Evolutionary conservation across 1,140 invertebrate genomes (phyloP).

Genomic region (Papilio xuthus): DNA sequence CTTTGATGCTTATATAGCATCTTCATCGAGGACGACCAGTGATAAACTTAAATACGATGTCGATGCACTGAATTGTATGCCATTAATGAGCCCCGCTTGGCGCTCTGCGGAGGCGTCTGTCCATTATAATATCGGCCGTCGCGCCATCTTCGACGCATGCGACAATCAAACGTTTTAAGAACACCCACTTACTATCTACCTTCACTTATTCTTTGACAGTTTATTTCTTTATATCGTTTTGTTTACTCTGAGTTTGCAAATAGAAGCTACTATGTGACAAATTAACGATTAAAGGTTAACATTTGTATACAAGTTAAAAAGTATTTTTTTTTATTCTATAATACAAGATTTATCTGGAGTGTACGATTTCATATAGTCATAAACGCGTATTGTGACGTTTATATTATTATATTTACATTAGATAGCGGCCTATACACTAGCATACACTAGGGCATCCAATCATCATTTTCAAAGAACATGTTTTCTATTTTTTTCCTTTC

Average conservation of each 20-base stretch:
- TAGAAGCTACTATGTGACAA: neutral
- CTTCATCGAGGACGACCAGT: slow-evolving; percentile 66
- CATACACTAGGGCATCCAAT: neutral
- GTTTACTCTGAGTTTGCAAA: slow-evolving; percentile 7
- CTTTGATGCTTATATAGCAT: slow-evolving; percentile 63
- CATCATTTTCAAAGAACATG: no score
- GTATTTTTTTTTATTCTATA: no score
- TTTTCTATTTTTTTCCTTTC: neutral
- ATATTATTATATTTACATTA: neutral
- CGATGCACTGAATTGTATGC: slow-evolving; percentile 53
- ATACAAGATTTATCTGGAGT: neutral
- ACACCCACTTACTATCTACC: slow-evolving; percentile 24
- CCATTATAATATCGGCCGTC: slow-evolving; percentile 44
- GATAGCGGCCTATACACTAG: neutral
- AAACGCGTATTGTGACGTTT: slow-evolving; percentile 5
- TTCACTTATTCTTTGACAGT: slow-evolving; percentile 24
- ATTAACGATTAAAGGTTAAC: neutral
- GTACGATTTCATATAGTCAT: neutral
- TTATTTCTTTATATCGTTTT: neutral
- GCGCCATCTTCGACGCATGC: slow-evolving; percentile 18
- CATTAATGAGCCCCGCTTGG: slow-evolving; percentile 48
- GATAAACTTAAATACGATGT: slow-evolving; percentile 52
- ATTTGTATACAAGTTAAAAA: neutral
- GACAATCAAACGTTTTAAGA: slow-evolving; percentile 31
- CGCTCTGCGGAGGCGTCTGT: slow-evolving; percentile 46